Evolutionary conservation across 2,113 vertebrate species (phyloP), one percentile per base, ranked within the genome.

Genomic region (Felis catus): DNA sequence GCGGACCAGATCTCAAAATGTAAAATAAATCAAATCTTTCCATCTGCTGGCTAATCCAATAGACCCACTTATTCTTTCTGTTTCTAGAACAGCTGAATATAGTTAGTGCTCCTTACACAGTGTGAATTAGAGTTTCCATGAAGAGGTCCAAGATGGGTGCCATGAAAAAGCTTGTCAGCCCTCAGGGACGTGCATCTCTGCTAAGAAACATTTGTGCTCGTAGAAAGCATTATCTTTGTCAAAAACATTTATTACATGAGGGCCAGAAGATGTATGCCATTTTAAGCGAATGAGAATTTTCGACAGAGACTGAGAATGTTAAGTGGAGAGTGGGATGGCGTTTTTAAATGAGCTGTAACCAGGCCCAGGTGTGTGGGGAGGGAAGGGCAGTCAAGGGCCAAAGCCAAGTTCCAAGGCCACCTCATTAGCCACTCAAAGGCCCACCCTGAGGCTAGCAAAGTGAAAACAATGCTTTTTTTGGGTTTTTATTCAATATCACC

Each of bases 381-480:
- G 19, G 5, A 0, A 7, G 7, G 6, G 3, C 0, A 1, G 1
- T 15, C 31, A 31, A 2, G 23, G 5, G 2, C 21, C 33, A 53
- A 76, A 10, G 23, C 27, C 7, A 0, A 19, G 1, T 33, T 53
- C 51, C 23, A n/a, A 33, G 66, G 12, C 4, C 31, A 29, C 36
- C 12, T 31, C 41, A 11, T 31, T 1, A n/a, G 29, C 18, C 23
- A 19, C 4, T 11, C 68, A 23, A 7, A 66, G 36, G 65, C 31
- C 41, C 15, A 45, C 2, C 21, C 15, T 12, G 18, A 66, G 33
- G 48, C 27, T 65, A 21, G 15, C 48, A 68, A 48, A 41, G 19
- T n/a, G 36, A 79, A 78, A 63, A 7, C 27, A 27, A 27, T 2
- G 16, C 9, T 13, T 53, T 31, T 10, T 10, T 10, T 31, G 70